Base-by-base conservation (phyloP, 2,797 vertebrate genomes). In the Gambusia yucatana region DNA sequence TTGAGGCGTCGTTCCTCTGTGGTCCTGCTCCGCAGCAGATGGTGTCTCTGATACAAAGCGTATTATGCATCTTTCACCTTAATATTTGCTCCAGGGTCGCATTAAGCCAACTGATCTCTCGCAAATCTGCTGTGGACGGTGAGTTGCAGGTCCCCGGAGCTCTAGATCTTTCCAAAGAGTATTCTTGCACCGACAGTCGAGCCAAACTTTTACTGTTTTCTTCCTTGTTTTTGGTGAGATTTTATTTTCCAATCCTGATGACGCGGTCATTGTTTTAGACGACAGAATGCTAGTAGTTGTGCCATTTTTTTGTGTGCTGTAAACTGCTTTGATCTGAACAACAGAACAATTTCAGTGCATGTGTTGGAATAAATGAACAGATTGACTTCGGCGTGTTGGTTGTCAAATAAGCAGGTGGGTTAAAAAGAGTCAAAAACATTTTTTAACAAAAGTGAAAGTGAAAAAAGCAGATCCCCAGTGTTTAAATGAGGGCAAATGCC, bases 21-120 rank as follows among this genome's bases (percentile, higher is more conserved):
- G 85, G 73, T 76, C 11, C 82, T 41, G 84, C 84, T 85, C 84
- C 4, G 33, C 55, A 93, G 81, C 91, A 92, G 91, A 92, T 93
- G 91, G 89, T 75, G 57, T 83, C 52, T 52, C 75, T 82, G 88
- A 83, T 87, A 76, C 80, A 78, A 50, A 75, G 50, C 30, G 43
- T 59, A 47, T 30, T 67, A 57, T 17, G 50, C 44, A 41, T 82
- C 57, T 65, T 77, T 44, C 65, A 70, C 73, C 80, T 89, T 84
- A 65, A 74, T 75, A 76, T 75, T 80, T 80, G 75, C 86, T 82
- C 85, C 77, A 39, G 86, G 84, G 86, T 88, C 85, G 79, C 83
- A 88, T 89, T 90, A 86, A 80, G 75, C 75, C 70, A 71, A 88
- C 88, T 33, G 70, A 91, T 90, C 86, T 86, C 81, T 55, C 52